A percentile compares a stretch with the other conserved stretches of the same genome.
Evolutionary conservation across 2,797 vertebrate genomes (phyloP).

Genomic region (Sphaeramia orbicularis): DNA sequence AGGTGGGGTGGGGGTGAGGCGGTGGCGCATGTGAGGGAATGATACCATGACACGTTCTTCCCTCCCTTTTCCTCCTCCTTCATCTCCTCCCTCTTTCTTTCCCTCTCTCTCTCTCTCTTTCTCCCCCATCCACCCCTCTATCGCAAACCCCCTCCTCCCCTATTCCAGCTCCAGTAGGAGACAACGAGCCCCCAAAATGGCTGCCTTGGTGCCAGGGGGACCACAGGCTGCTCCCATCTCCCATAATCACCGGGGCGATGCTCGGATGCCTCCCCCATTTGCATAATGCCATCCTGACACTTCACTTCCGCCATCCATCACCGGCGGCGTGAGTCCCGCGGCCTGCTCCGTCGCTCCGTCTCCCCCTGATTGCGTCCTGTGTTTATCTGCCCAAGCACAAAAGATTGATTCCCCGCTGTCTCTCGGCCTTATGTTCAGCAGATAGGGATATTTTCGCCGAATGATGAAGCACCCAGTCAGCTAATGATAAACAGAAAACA

Average conservation of each 20-base stretch:
- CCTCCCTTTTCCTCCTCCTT: constrained; percentile 71
- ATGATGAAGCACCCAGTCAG: constrained; percentile 87
- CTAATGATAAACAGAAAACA: constrained; percentile 91
- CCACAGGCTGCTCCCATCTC: constrained; percentile 90
- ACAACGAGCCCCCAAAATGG: constrained; percentile 88
- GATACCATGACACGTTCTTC: constrained; percentile 81
- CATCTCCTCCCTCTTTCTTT: constrained; percentile 58
- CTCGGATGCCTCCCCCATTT: constrained; percentile 95
- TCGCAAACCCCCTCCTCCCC: constrained; percentile 24
- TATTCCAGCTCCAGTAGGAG: constrained; percentile 54
- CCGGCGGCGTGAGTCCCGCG: constrained; percentile 84
- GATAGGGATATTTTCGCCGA: constrained; percentile 90
- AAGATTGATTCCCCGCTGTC: constrained; percentile 93
- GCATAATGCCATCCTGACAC: constrained; percentile 98
- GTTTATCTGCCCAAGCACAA: constrained; percentile 92
- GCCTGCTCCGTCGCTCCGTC: constrained; percentile 90
- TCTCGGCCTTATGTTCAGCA: constrained; percentile 90
- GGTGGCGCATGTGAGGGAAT: constrained; percentile 79
- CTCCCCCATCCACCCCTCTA: constrained; percentile 41
- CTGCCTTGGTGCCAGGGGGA: constrained; percentile 96
- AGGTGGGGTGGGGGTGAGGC: constrained; percentile 57
- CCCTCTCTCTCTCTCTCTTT: not conserved
- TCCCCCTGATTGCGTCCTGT: constrained; percentile 88
- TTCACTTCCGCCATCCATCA: constrained; percentile 97
- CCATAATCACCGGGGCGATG: constrained; percentile 97